Base-by-base conservation (phyloP, 2,888 invertebrate genomes). In the Trissolcus brochymenae region DNA sequence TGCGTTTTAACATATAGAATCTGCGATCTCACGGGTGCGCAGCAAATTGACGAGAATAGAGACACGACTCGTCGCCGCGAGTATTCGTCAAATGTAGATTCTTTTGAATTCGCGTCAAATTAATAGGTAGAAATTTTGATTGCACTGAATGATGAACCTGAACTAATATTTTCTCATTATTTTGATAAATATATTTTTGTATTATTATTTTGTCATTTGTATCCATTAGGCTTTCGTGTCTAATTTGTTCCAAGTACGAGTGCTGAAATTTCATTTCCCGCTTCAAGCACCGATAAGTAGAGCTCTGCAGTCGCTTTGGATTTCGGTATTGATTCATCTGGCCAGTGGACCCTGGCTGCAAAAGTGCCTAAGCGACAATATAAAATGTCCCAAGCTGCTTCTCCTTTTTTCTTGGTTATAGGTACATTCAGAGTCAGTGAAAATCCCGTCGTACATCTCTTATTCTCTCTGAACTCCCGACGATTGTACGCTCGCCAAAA, bases 401-500 rank as follows among this genome's bases (percentile, higher is more conserved):
- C 56, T 57, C 59, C 57, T 64, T 60, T 49, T 50, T n/a, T 43
- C 53, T 11, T 40, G 21, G 40, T 55, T 64, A 64, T 65, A 59
- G 25, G n/a, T 4, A 16, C 19, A 50, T 64, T 49, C 49, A 62
- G 51, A 60, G 53, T 56, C 55, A 61, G 62, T 43, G 53, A 19
- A 21, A 53, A 54, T 64, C 56, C 25, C 40, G 59, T 70, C 53
- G 55, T 40, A 49, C 49, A 6, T 6, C 14, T 46, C 16, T 46
- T 7, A 6, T 2, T 14, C 2, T 35, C 35, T 9, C 9, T 16
- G 62, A 67, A 71, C 71, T 72, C 13, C 29, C 49, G 56, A 53
- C 62, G 67, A 76, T 76, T 76, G 71, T 71, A 57, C 53, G 53
- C 40, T 62, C 57, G 66, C 60, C 66, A 76, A 76, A 73, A 72